Evolutionary conservation across 2,113 vertebrate species (phyloP).

Genomic region (Ageneiosus marmoratus): DNA sequence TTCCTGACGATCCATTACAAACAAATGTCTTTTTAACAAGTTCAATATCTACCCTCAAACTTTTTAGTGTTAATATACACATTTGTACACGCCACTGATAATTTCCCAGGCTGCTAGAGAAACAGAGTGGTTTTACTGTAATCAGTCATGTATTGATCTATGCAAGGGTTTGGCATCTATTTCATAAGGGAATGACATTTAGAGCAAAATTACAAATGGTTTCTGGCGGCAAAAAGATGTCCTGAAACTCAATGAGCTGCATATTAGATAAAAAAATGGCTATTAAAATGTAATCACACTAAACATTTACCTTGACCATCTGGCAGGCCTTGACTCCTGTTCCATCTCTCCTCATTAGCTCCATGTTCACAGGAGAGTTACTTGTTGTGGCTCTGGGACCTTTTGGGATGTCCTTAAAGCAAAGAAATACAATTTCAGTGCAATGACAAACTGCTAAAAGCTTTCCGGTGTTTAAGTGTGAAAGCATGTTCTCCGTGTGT

Average conservation of each 20-base stretch:
- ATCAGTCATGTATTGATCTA: constrained; percentile 19
- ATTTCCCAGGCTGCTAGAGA: constrained; percentile 1
- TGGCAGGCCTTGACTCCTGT: constrained; percentile 67
- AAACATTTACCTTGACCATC: constrained; percentile 73
- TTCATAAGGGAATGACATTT: constrained; percentile 35
- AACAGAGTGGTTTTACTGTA: background rate
- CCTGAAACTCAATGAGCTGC: constrained; percentile 53
- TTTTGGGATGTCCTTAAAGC: constrained; percentile 74
- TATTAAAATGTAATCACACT: constrained; percentile 60
- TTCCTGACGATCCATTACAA: constrained; percentile 8
- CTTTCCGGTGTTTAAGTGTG: background rate
- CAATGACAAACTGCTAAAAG: background rate
- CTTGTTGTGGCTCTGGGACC: constrained; percentile 71
- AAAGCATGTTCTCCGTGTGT: no score
- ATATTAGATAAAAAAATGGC: constrained; percentile 55
- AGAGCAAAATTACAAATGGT: constrained; percentile 39
- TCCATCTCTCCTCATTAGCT: constrained; percentile 68
- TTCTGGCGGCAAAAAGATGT: constrained; percentile 42
- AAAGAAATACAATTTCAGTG: constrained; percentile 16
- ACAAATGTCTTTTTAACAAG: constrained; percentile 11
- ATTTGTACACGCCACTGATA: background rate
- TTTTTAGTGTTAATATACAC: constrained; percentile 10
- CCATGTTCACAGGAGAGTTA: constrained; percentile 66
- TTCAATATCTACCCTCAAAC: background rate
- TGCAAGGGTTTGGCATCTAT: background rate